phyloP scores from a whole-genome alignment of 1,140 invertebrate genomes.

The Neodiprion pinetum region DNA sequence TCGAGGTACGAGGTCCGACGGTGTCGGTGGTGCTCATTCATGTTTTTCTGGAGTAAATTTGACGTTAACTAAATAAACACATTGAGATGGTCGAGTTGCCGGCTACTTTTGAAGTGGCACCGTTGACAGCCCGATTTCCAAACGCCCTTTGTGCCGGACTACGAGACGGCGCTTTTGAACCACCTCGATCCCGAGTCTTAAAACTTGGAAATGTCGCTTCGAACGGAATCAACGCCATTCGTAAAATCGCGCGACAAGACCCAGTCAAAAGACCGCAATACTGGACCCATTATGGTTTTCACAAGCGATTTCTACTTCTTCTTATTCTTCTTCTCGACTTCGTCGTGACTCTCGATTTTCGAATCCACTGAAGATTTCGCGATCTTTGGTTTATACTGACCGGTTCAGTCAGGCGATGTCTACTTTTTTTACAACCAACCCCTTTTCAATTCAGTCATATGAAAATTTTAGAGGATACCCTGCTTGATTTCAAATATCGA shows the following conservation, averaged over 20 bases:
- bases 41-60: conserved; percentile 53
- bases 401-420: too few species aligned
- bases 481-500: too few species aligned
- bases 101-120: conserved; percentile 59
- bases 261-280: not conserved
- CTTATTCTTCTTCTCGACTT: too few species aligned
- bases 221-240: not conserved
- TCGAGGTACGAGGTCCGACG: not conserved
- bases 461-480: too few species aligned
- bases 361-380: too few species aligned
- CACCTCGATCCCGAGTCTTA: conserved; percentile 8
- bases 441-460: too few species aligned
- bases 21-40: not conserved
- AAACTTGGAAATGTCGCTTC: not conserved
- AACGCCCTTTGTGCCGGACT: conserved; percentile 39
- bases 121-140: conserved; percentile 40
- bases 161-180: conserved; percentile 29
- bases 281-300: too few species aligned
- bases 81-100: conserved; percentile 39
- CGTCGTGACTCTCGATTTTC: too few species aligned
- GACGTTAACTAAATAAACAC: conserved; percentile 62
- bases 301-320: too few species aligned
- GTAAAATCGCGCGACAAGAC: not conserved
- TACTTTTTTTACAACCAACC: too few species aligned
- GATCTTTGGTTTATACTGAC: too few species aligned